Evolutionary conservation across 1,140 invertebrate species (phyloP), one percentile per base, ranked within the genome.

Genomic region (Cotesia typhae): DNA sequence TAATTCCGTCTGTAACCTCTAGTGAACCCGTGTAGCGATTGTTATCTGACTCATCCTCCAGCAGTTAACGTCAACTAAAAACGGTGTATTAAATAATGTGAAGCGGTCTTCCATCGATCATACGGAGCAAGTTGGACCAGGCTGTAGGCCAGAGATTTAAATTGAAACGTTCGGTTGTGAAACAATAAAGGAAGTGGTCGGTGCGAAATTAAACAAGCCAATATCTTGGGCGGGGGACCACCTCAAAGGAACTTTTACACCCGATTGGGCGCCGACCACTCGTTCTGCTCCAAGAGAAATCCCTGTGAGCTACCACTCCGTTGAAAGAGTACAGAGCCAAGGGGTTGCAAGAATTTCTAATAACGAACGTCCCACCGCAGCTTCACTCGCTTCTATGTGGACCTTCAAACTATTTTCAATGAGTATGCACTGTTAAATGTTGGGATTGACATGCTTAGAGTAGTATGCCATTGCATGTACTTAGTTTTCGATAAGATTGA

Each of bases 221-320:
- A 74, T 77, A 77, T 70, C 76, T 75, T 70, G 70, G 55, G 66
- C 81, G 80, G 82, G 82, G 83, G 81, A 85, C 83, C 73, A 84
- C 41, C 41, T 47, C 83, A 85, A 85, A 85, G 83, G 82, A 78
- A 78, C 75, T 79, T 85, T 85, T 81, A 85, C 82, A 82, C 80
- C 80, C 82, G 82, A 84, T 84, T 84, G 82, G 77, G 78, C 80
- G 80, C 73, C 73, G 70, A 55, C 70, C 63, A 71, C 35, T 47
- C 47, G 52, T 35, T 57, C 41, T 47, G 5, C 41, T 47, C 41
- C 10, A 7, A 6, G 41, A 47, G 41, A 47, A 47, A 47, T 47
- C 5, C 2, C 41, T 47, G 41, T 47, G 41, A 47, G 41, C 41
- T 10, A 47, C 6, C 4, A 64, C 47, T 71, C 63, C 14, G 68